Percentiles rank a stretch among this genome's conserved stretches.
Conservation (phyloP, 1,140 invertebrate genomes). For the Camponotus vicinus region DNA sequence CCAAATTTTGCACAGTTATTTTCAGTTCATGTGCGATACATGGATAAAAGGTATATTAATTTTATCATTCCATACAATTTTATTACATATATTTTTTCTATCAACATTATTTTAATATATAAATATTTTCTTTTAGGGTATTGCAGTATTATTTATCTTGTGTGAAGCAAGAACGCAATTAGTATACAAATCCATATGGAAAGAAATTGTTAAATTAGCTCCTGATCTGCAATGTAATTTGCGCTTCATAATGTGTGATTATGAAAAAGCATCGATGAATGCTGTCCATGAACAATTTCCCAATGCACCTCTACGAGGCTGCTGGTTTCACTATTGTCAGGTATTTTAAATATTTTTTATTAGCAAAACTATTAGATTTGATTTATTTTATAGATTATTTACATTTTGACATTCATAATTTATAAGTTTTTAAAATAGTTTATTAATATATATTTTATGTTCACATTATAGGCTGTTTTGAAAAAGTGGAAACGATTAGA, state of each 20-base stretch:
- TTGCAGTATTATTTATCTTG: too few relatives aligned
- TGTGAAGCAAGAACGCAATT: not conserved
- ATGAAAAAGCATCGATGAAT: conserved; percentile 40
- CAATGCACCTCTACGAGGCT: conserved; percentile 35
- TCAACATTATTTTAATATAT: too few relatives aligned
- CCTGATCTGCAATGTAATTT: conserved; percentile 20
- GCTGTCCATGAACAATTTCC: conserved; percentile 24
- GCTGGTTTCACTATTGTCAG: conserved; percentile 55
- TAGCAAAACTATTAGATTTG: not conserved
- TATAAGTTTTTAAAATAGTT: not conserved
- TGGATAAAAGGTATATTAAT: too few relatives aligned
- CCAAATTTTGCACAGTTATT: too few relatives aligned
- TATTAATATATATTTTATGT: not conserved
- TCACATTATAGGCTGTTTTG: not conserved
- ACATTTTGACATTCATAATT: not conserved
- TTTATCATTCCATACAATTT: too few relatives aligned
- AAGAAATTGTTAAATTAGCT: not conserved
- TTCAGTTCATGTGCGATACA: too few relatives aligned
- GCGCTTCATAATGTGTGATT: conserved; percentile 46
- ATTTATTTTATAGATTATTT: too few relatives aligned
- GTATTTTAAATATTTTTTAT: conserved; percentile 2
- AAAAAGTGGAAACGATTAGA: conserved; percentile 5
- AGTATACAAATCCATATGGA: conserved; percentile 19
- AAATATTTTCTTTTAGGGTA: too few relatives aligned
- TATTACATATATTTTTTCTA: too few relatives aligned